phyloP scores from a whole-genome alignment of 1,140 invertebrate species.

The Andrena cerasifolii region DNA sequence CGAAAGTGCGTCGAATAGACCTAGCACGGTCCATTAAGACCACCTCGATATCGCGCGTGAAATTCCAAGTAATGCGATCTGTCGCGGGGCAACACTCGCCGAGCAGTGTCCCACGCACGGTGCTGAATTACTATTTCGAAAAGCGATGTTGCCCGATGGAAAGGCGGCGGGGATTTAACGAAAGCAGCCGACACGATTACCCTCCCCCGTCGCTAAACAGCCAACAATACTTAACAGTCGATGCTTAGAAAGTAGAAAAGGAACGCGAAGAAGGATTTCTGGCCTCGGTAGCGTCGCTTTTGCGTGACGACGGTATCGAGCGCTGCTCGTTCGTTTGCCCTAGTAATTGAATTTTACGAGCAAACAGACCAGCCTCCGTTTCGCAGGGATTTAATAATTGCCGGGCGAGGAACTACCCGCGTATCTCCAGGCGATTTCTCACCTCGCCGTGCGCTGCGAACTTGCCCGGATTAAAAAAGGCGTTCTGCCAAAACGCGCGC shows the following conservation, averaged over 20 bases:
- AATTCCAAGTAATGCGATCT: slow-evolving; percentile 7
- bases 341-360: slow-evolving; percentile 6
- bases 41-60: background rate
- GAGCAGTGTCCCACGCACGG: too few relatives aligned
- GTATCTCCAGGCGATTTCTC: background rate
- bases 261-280: background rate
- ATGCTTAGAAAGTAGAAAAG: slow-evolving; percentile 18
- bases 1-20: slow-evolving; percentile 39
- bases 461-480: background rate
- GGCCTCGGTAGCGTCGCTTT: slow-evolving; percentile 20
- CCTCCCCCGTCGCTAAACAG: background rate
- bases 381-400: too few relatives aligned
- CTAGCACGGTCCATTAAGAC: slow-evolving; percentile 17
- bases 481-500: background rate
- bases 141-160: background rate
- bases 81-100: too few relatives aligned
- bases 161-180: background rate
- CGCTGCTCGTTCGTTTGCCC: background rate
- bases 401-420: background rate
- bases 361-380: background rate
- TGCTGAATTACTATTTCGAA: background rate
- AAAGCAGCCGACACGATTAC: background rate
- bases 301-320: background rate
- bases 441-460: background rate
- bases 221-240: background rate